A percentile compares a stretch with the other conserved stretches of the same genome.
phyloP scores from a whole-genome alignment of 2,888 invertebrate genomes.

The Galeruca laticollis region DNA sequence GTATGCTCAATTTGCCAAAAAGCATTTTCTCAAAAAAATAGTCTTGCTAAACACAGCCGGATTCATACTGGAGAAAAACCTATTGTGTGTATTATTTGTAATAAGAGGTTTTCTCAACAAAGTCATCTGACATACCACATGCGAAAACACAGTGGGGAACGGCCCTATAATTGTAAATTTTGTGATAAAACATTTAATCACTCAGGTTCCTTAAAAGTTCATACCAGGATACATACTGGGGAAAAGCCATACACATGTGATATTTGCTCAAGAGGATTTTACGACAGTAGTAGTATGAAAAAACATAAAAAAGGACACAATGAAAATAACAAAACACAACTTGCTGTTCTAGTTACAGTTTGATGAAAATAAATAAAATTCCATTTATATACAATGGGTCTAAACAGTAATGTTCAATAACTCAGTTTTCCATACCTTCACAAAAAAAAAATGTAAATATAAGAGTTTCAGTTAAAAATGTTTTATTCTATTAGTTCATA shows the following conservation, averaged over 20 bases:
- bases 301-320: conserved; percentile 40
- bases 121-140: conserved; percentile 46
- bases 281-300: conserved; percentile 43
- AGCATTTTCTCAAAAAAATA: conserved; percentile 38
- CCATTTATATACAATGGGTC: too few species aligned
- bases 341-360: background rate
- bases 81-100: conserved; percentile 41
- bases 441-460: too few species aligned
- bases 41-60: conserved; percentile 16
- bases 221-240: conserved; percentile 43
- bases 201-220: conserved; percentile 38
- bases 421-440: too few species aligned
- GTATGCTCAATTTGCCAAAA: conserved; percentile 42
- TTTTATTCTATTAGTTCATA: too few species aligned
- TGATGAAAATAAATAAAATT: too few species aligned
- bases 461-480: too few species aligned
- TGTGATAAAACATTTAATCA: conserved; percentile 40
- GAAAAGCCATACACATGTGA: conserved; percentile 41
- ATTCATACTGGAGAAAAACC: conserved; percentile 41
- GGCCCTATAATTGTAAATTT: conserved; percentile 34
- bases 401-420: too few species aligned
- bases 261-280: conserved; percentile 40
- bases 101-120: conserved; percentile 43
- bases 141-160: conserved; percentile 43
- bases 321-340: background rate